These are phyloP conservation scores for Acarapis woodi DNA, from an alignment of 1,140 invertebrate species.

Conservation along the genomic window DNA sequence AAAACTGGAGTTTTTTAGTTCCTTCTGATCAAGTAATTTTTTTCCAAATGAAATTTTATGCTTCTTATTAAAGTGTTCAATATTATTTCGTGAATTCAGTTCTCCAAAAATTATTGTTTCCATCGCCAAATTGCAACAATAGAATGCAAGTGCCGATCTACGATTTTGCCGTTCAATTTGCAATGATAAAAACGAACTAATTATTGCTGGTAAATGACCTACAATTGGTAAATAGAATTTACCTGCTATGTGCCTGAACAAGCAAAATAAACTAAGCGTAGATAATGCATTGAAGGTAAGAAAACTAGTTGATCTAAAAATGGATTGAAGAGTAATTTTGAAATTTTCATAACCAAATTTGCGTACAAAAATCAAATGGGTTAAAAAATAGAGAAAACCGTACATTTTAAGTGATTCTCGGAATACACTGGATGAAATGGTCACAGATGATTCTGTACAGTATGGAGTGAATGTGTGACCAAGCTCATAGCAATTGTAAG, in stretches of 20 bases:
- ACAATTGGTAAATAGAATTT: conserved; percentile 2
- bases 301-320: neutral
- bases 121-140: conserved; percentile 40
- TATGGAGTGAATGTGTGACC: conserved; percentile 36
- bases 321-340: neutral
- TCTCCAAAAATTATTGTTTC: no score
- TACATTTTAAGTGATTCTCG: conserved; percentile 2
- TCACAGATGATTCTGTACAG: neutral
- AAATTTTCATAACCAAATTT: neutral
- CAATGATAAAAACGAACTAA: conserved; percentile 7
- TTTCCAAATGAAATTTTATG: no score
- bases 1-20: no score
- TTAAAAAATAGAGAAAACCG: neutral
- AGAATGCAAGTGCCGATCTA: conserved; percentile 33
- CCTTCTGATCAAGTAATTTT: no score
- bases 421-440: neutral
- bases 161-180: conserved; percentile 37
- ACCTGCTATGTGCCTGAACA: neutral
- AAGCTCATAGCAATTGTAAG: conserved; percentile 31
- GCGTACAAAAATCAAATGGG: neutral
- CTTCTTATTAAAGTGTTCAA: no score
- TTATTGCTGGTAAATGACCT: neutral
- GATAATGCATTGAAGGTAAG: neutral
- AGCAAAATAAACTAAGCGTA: conserved; percentile 2
- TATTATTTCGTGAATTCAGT: no score